A percentile compares a stretch with the other conserved stretches of the same genome.
phyloP scores from a whole-genome alignment of 2,113 vertebrate genomes.

The Glaucomys volans region DNA sequence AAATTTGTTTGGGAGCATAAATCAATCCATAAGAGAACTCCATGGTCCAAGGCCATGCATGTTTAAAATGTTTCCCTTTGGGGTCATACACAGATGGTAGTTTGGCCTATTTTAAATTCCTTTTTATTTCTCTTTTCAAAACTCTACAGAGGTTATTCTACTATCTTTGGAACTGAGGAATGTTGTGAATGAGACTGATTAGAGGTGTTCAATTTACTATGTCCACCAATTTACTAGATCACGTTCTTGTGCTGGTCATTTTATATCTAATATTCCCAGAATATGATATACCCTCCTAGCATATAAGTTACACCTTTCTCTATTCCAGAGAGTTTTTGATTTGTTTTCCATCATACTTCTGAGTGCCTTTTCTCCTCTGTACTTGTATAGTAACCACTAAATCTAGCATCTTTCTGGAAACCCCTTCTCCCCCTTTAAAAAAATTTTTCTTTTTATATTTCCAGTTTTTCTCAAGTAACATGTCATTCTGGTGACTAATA shows the following conservation, averaged over 20 bases:
- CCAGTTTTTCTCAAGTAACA: neutral
- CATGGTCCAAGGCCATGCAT: neutral
- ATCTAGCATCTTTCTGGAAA: neutral
- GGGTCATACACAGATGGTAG: neutral
- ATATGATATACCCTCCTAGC: neutral
- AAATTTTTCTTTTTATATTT: neutral
- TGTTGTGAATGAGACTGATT: neutral
- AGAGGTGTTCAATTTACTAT: neutral
- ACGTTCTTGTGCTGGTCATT: neutral
- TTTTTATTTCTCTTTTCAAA: neutral
- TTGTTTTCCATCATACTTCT: neutral
- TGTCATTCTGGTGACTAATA: neutral
- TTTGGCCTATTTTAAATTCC: neutral
- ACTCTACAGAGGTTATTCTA: neutral
- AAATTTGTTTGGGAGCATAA: neutral
- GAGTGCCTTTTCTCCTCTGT: neutral
- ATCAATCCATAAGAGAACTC: neutral
- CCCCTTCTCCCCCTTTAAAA: accelerated
- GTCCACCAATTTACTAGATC: neutral
- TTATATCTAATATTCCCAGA: neutral
- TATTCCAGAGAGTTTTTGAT: neutral
- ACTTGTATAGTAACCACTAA: neutral
- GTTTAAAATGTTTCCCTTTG: neutral
- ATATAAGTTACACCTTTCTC: neutral
- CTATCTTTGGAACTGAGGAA: neutral